phyloP scores from a whole-genome alignment of 2,888 invertebrate genomes.

The Clivina fossor region DNA sequence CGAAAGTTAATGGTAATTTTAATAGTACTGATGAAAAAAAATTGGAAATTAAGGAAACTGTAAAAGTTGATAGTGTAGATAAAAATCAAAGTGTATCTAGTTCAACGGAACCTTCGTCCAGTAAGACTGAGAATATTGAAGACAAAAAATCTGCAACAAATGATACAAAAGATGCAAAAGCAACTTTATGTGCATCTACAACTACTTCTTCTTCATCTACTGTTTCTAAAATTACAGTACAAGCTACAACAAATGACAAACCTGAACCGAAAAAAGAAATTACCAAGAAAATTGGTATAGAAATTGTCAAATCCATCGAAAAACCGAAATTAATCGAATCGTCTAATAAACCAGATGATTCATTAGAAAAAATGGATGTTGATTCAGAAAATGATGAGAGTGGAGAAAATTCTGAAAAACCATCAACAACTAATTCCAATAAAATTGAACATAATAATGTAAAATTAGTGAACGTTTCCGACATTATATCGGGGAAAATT shows the following conservation, averaged over 20 bases:
- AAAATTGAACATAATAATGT: conserved; percentile 12
- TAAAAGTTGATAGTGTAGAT: conserved; percentile 3
- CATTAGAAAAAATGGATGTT: conserved; percentile 9
- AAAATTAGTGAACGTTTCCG: conserved; percentile 27
- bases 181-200: too few species aligned
- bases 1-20: conserved; percentile 1
- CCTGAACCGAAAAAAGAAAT: conserved; percentile 1
- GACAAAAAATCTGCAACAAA: too few species aligned
- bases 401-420: background rate
- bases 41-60: conserved; percentile 1
- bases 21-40: too few species aligned
- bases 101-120: conserved; percentile 11
- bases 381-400: conserved; percentile 24
- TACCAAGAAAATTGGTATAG: background rate
- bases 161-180: background rate
- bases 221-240: background rate
- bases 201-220: too few species aligned
- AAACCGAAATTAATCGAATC: conserved; percentile 2
- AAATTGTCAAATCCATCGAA: background rate
- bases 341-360: background rate
- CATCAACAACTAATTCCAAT: background rate
- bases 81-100: conserved; percentile 18
- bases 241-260: background rate
- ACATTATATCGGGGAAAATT: conserved; percentile 29
- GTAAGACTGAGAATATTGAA: too few species aligned